Percentiles rank a stretch among this genome's conserved stretches.
These are phyloP conservation scores for Hypomecis atomaria DNA, from an alignment of 2,888 invertebrate genomes.

Conservation along the genomic window DNA sequence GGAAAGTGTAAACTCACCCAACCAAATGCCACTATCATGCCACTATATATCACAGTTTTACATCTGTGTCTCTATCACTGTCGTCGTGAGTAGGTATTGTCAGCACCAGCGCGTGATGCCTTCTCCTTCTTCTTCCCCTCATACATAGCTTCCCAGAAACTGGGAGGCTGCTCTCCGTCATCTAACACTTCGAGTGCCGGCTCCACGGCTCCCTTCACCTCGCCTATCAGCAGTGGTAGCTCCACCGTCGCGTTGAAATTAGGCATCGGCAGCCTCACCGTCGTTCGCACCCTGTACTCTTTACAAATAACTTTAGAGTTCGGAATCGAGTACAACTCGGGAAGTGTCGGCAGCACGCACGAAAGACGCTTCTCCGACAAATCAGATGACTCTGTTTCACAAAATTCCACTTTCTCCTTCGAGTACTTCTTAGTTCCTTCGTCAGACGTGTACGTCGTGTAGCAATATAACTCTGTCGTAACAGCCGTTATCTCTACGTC, in stretches of 20 bases:
- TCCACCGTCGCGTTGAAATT: constrained; percentile 30
- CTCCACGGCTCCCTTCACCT: constrained; percentile 14
- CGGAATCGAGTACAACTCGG: constrained; percentile 33
- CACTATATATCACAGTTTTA: background rate
- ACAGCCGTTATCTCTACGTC: constrained; percentile 27
- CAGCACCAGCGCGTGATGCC: no score
- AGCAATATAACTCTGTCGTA: constrained; percentile 18
- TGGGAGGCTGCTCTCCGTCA: constrained; percentile 24
- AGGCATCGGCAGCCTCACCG: constrained; percentile 31
- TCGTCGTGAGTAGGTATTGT: constrained; percentile 1
- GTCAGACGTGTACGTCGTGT: constrained; percentile 31
- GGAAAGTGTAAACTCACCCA: no score
- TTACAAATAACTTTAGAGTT: constrained; percentile 26
- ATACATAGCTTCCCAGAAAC: constrained; percentile 27
- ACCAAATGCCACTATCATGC: no score
- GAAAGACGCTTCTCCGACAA: constrained; percentile 3
- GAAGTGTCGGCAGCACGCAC: constrained; percentile 23
- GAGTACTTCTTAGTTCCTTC: constrained; percentile 2
- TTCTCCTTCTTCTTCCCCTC: constrained; percentile 10
- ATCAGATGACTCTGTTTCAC: background rate
- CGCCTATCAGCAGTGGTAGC: constrained; percentile 34
- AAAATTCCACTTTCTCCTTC: constrained; percentile 12
- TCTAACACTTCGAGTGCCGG: constrained; percentile 4
- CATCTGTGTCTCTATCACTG: constrained; percentile 3
- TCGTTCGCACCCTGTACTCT: constrained; percentile 28